These are phyloP conservation scores for Rattus norvegicus DNA, from an alignment of 2,113 vertebrate genomes.

Conservation along the genomic window DNA sequence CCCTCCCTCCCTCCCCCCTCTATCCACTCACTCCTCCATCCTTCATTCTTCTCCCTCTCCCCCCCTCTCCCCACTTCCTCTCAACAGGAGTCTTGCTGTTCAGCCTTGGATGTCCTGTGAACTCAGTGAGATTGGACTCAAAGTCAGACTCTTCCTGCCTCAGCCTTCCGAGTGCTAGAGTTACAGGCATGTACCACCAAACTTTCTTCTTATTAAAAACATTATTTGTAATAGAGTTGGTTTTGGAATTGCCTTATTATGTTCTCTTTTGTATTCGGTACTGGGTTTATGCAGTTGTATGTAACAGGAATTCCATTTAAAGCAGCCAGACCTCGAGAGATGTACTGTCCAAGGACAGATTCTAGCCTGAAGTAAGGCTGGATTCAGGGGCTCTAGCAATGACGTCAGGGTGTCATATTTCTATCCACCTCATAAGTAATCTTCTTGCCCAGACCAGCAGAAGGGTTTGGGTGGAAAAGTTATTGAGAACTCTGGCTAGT, in stretches of 20 bases:
- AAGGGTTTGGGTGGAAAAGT: not conserved
- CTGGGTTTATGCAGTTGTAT: not conserved
- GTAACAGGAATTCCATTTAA: not conserved
- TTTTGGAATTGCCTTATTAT: not conserved
- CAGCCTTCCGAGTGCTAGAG: not conserved
- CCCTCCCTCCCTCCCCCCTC: not conserved
- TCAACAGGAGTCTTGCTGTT: not conserved
- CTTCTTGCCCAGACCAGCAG: not conserved
- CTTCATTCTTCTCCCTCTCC: rapidly evolving
- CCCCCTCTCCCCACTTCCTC: not conserved
- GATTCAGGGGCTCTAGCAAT: not conserved
- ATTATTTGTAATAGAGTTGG: conserved; percentile 21
- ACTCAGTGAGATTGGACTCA: not conserved
- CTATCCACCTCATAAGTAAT: not conserved
- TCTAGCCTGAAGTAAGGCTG: not conserved
- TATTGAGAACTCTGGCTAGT: not conserved
- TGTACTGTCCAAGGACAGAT: not conserved
- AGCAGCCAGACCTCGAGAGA: not conserved
- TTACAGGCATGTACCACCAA: not conserved
- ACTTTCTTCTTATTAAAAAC: not conserved
- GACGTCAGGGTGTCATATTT: not conserved
- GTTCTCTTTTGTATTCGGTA: not conserved
- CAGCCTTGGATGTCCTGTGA: not conserved
- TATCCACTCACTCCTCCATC: not conserved
- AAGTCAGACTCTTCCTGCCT: not conserved